These are phyloP conservation scores for Fabriciana adippe DNA, from an alignment of 2,888 invertebrate genomes.

Conservation along the genomic window DNA sequence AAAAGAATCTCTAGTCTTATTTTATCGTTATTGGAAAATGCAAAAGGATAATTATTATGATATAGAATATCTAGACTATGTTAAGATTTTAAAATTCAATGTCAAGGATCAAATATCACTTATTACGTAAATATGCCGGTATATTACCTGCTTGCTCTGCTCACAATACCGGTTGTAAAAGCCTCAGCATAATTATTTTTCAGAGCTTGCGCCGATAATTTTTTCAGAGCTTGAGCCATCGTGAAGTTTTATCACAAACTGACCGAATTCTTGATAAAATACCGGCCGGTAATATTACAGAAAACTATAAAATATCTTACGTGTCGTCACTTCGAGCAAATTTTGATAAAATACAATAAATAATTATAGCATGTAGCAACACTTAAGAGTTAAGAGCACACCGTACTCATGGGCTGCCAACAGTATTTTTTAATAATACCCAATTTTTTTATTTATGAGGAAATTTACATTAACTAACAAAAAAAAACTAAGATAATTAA, in stretches of 20 bases:
- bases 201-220: slow-evolving; percentile 61
- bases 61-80: not conserved
- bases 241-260: slow-evolving; percentile 24
- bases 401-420: slow-evolving; percentile 9
- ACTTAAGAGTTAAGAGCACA: no score
- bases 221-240: slow-evolving; percentile 68
- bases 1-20: no score
- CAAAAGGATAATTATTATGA: not conserved
- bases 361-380: no score
- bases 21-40: no score
- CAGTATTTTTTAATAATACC: not conserved
- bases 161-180: slow-evolving; percentile 48
- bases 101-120: not conserved
- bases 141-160: slow-evolving; percentile 65
- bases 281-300: slow-evolving; percentile 13
- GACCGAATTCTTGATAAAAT: slow-evolving; percentile 16
- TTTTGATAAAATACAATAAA: slow-evolving; percentile 9
- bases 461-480: no score
- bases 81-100: slow-evolving; percentile 1
- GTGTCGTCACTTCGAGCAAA: slow-evolving; percentile 8
- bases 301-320: slow-evolving; percentile 16
- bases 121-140: slow-evolving; percentile 69
- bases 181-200: slow-evolving; percentile 63
- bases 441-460: no score
- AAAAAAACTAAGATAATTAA: no score